phyloP scores from a whole-genome alignment of 2,888 invertebrate genomes.

The Antheraea yamamai region DNA sequence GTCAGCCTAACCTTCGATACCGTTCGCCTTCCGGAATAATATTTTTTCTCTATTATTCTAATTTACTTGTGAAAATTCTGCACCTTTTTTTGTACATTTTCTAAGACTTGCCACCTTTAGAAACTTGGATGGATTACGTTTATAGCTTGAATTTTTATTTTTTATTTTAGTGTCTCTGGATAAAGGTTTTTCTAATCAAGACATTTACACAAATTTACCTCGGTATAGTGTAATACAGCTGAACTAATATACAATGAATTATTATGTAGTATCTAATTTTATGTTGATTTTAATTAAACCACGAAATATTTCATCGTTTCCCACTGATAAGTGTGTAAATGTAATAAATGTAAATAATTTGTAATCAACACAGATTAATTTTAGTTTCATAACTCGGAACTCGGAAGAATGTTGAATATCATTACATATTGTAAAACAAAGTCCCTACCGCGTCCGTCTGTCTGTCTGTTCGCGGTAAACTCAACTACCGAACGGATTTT shows the following conservation, averaged over 20 bases:
- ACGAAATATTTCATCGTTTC: too few species aligned
- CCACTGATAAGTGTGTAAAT: neutral
- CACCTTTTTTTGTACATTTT: neutral
- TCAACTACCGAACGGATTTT: too few species aligned
- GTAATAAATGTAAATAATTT: too few species aligned
- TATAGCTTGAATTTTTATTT: neutral
- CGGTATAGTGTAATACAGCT: too few species aligned
- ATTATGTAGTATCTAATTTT: too few species aligned
- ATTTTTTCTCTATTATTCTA: slow-evolving; percentile 20
- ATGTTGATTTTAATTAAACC: too few species aligned
- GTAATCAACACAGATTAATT: neutral
- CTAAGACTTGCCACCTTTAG: neutral
- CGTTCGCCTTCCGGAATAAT: slow-evolving; percentile 24
- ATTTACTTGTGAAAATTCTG: slow-evolving; percentile 14
- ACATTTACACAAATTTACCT: too few species aligned
- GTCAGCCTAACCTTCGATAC: slow-evolving; percentile 23
- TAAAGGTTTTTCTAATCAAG: too few species aligned
- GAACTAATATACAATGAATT: too few species aligned
- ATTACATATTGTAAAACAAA: neutral
- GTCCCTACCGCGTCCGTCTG: too few species aligned
- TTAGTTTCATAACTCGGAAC: neutral
- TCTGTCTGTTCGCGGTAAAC: too few species aligned
- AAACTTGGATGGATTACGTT: neutral
- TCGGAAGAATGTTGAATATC: neutral
- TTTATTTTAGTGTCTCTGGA: neutral